Conservation (phyloP, 1,140 invertebrate genomes). For the Battus philenor region DNA sequence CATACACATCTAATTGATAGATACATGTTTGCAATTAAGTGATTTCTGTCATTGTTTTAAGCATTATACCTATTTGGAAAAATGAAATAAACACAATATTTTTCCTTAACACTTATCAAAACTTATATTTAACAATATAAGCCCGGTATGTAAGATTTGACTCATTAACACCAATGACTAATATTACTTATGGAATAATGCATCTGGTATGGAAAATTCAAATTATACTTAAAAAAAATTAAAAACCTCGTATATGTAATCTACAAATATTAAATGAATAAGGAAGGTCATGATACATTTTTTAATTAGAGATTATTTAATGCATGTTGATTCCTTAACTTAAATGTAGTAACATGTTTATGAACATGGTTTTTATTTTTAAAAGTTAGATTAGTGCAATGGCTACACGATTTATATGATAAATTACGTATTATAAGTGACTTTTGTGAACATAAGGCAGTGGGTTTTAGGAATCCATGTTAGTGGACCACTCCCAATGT, state of each 20-base stretch:
- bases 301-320: not conserved
- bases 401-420: constrained; percentile 4
- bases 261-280: not conserved
- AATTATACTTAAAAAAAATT: not conserved
- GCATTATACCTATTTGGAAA: not conserved
- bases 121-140: not conserved
- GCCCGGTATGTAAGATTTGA: too few species aligned
- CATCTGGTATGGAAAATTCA: too few species aligned
- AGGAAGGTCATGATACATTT: too few species aligned
- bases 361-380: not conserved
- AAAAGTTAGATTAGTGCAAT: constrained; percentile 7
- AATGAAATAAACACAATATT: not conserved
- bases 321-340: not conserved
- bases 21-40: too few species aligned
- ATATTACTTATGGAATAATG: too few species aligned
- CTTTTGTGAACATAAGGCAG: constrained; percentile 11
- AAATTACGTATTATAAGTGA: not conserved
- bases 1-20: too few species aligned
- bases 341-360: not conserved
- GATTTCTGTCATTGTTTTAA: too few species aligned
- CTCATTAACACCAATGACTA: too few species aligned
- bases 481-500: constrained; percentile 46
- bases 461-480: constrained; percentile 15
- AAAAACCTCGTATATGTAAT: not conserved
- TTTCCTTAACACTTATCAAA: not conserved